Evolutionary conservation across 2,888 invertebrate genomes (phyloP), one percentile per base, ranked within the genome.

Genomic region (Salpingus planirostris): DNA sequence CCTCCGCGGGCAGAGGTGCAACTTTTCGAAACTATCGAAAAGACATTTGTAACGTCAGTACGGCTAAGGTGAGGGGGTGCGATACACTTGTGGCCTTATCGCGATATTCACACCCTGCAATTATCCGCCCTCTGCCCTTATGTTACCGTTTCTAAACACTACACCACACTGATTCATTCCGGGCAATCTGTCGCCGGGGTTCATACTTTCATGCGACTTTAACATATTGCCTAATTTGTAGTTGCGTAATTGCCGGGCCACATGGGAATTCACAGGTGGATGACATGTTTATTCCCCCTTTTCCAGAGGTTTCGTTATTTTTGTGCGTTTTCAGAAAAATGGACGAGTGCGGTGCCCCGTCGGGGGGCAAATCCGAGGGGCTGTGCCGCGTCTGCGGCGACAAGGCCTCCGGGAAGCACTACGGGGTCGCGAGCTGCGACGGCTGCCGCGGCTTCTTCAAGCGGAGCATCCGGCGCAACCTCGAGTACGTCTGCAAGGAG

Each of bases 371-470:
- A 52, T 65, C 67, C 11, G 76, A 80, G 55, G 68, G 75, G 7
- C 62, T 83, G 31, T 91, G 91, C 59, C 78, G 83, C 38, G 90
- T 92, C 8, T 91, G 91, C 59, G 91, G 91, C 0, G 91, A 91
- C 68, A 80, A 81, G 60, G 81, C 84, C 5, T 76, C 76, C 1
- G 88, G 88, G 7, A 90, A 90, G 56, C 91, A 91, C 65, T 91
- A 91, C 62, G 91, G 91, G 0, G 90, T 90, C 3, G 78, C 88
- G 1, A 86, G 86, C 28, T 91, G 90, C 61, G 86, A 86, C 60
- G 86, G 85, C 18, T 92, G 91, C 60, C 70, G 93, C 29, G 93
- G 93, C 3, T 93, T 95, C 69, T 95, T 95, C 70, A 95, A 93
- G 63, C 69, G 92, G 45, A 88, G 88, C 57, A 90, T 93, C 48